Conservation (phyloP, 2,797 vertebrate species). For the Ctenosaura bakeri region DNA sequence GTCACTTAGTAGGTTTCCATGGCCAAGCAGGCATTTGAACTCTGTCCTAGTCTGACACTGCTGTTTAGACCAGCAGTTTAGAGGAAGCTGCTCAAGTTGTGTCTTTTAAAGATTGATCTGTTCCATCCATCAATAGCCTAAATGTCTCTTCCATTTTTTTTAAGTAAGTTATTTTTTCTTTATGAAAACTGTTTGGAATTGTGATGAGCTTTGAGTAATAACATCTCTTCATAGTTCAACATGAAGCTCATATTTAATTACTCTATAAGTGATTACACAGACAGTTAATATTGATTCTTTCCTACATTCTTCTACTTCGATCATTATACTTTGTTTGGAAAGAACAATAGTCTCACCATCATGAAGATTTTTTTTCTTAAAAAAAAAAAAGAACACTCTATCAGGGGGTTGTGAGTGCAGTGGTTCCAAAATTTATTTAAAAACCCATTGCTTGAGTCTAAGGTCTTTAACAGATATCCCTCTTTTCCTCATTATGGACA, state of each 20-base stretch:
- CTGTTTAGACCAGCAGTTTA: background rate
- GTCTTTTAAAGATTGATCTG: background rate
- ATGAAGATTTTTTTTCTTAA: background rate
- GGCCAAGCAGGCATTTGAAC: no score
- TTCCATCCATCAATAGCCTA: background rate
- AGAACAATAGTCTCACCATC: background rate
- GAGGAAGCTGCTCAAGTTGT: background rate
- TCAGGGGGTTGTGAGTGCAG: no score
- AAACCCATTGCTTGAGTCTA: background rate
- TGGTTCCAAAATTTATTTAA: background rate
- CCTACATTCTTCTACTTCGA: fast-evolving
- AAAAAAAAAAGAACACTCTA: background rate
- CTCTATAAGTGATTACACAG: background rate
- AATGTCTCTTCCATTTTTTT: background rate
- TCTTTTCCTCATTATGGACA: background rate
- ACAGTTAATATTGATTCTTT: background rate
- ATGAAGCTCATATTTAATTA: background rate
- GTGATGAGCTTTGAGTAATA: constrained; percentile 11
- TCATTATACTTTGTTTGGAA: constrained; percentile 1
- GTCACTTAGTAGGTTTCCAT: no score
- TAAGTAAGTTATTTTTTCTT: no score
- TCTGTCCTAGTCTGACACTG: background rate
- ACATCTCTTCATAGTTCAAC: background rate
- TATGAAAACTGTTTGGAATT: background rate
- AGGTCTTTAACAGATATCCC: background rate